These are phyloP conservation scores for Erithacus rubecula DNA, from an alignment of 2,797 vertebrate species.

Conservation along the genomic window DNA sequence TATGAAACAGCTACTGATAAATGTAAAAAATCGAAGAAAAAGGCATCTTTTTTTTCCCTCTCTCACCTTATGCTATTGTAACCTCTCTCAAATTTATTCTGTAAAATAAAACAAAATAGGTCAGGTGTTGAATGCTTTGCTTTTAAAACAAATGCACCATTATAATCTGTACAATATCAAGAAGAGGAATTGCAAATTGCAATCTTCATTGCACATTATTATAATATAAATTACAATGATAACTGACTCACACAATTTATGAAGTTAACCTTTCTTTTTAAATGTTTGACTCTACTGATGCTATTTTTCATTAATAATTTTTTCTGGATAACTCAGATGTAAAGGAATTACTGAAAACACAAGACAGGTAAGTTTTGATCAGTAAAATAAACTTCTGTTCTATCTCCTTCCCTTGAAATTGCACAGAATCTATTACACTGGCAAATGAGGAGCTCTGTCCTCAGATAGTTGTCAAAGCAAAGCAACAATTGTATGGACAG, in stretches of 20 bases:
- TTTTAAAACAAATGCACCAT: not conserved
- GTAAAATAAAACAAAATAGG: not conserved
- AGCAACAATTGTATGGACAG: not conserved
- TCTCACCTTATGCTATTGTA: not conserved
- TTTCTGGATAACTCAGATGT: not conserved
- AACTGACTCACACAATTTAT: not conserved
- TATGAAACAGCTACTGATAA: not conserved
- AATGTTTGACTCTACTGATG: not conserved
- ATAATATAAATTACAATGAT: not conserved
- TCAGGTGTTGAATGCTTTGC: not conserved
- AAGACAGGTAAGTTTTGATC: not conserved
- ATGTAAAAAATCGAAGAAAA: not conserved
- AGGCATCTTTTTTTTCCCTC: fast-evolving
- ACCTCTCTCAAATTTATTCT: not conserved
- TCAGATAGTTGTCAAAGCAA: not conserved
- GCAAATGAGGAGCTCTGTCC: not conserved
- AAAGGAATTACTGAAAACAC: not conserved
- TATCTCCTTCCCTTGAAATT: not conserved
- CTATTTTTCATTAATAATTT: not conserved
- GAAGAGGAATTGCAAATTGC: not conserved
- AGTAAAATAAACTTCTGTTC: not conserved
- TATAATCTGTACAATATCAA: not conserved
- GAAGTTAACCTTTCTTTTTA: not conserved
- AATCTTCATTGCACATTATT: not conserved
- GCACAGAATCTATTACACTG: not conserved